Base-by-base conservation (phyloP, 1,140 invertebrate species). In the Drosophila tani region DNA sequence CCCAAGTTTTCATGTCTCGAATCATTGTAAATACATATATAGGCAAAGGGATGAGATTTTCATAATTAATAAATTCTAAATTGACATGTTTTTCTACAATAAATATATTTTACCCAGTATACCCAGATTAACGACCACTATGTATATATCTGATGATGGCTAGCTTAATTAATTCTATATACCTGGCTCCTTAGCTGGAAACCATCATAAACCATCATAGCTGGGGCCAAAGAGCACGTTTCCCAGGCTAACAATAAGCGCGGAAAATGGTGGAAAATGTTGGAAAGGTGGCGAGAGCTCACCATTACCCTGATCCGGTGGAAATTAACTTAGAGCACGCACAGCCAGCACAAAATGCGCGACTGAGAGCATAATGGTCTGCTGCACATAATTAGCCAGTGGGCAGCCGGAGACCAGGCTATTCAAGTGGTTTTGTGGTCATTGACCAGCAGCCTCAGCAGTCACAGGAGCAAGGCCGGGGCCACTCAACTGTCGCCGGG, bases 301-400 rank as follows among this genome's bases (percentile, higher is more conserved):
- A 57, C 50, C 55, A 77, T 68, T 88, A 78, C 79, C 74, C 83
- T 71, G 81, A 58, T 63, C 76, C 67, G 64, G 49, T 46, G 58
- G 63, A 88, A 88, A 88, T 88, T 83, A 88, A 88, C 86, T 88
- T 74, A 81, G 79, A 83, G 80, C 84, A 88, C 78, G 85, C 79
- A 88, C 32, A 21, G 49, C 47, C 67, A 67, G 63, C 66, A 73
- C 46, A 73, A 67, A 70, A 70, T 68, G 63, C 49, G 67, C 67
- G 49, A 70, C 67, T 70, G 29, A 53, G 64, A 68, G 67, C 67
- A 73, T 71, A 73, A 87, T 86, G 82, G 84, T 87, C 83, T 88
- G 75, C 81, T 88, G 84, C 84, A 87, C 81, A 87, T 87, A 87
- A 87, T 87, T 87, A 88, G 75, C 83, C 55, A 59, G 32, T 43